Evolutionary conservation across 2,797 vertebrate genomes (phyloP), one percentile per base, ranked within the genome.

Genomic region (Gallinago solitaria): DNA sequence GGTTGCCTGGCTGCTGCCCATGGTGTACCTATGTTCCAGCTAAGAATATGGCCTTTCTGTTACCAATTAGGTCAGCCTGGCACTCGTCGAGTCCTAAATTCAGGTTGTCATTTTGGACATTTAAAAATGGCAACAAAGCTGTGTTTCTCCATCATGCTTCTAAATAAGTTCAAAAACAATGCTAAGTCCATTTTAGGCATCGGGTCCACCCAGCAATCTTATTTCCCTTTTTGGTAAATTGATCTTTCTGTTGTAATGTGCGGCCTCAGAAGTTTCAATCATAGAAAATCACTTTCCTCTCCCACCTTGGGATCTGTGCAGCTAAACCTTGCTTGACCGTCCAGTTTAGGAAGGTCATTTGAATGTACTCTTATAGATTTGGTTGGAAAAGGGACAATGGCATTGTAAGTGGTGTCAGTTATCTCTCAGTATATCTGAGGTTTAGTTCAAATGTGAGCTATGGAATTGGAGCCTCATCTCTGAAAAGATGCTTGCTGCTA

Each of bases 161-260:
- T 97, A 97, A 98, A 97, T 93, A 93, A 95, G 88, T 90, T 81
- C 87, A 94, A 94, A 97, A 97, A 93, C 96, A 95, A 89, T 81
- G 83, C 69, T 70, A 65, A 88, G 7, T 94, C 87, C 90, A 94
- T 98, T 98, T 98, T 97, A 96, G 96, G 95, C 95, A 78, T 80
- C 1, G 45, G 59, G 91, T 96, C 96, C 96, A 95, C 97, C 96
- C 97, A 97, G 95, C 86, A 98, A 98, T 98, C 97, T 96, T 95
- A 94, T 70, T 77, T 87, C 76, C 41, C 80, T 95, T 96, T 96
- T 95, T 88, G 89, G 94, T 73, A 95, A 82, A 95, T 94, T 91
- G 87, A 94, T 96, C 70, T 93, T 94, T 88, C 39, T 53, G n/a
- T 88, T 88, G 73, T 74, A 92, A 88, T 67, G 30, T 86, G 56